phyloP scores from a whole-genome alignment of 2,797 vertebrate species.

The Ctenopoma multispine region DNA sequence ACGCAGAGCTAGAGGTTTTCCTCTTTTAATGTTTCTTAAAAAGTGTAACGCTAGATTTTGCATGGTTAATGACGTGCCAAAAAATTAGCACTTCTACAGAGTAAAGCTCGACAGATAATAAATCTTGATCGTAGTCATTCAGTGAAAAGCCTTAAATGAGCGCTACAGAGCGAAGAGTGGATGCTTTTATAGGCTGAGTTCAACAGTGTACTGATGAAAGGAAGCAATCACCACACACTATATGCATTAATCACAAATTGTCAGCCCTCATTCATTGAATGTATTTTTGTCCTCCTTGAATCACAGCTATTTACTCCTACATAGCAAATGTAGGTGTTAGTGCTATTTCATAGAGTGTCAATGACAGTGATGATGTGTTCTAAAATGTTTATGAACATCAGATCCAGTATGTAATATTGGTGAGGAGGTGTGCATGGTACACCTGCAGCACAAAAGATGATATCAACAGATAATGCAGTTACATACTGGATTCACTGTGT shows the following conservation, averaged over 20 bases:
- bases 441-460: conserved; percentile 29
- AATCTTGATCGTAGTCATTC: conserved; percentile 49
- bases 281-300: conserved; percentile 45
- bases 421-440: conserved; percentile 2
- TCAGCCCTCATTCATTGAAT: conserved; percentile 37
- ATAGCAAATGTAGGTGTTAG: conserved; percentile 25
- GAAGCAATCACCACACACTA: conserved; percentile 57
- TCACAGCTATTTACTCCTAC: conserved; percentile 48
- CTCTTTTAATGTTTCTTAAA: conserved; percentile 29
- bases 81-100: conserved; percentile 34
- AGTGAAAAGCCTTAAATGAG: conserved; percentile 67
- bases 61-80: conserved; percentile 38
- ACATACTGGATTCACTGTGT: not conserved
- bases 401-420: not conserved
- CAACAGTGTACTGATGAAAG: conserved; percentile 59
- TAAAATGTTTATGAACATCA: conserved; percentile 34
- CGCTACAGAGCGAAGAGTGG: conserved; percentile 4
- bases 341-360: conserved; percentile 44
- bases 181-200: conserved; percentile 35
- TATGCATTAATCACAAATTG: conserved; percentile 49
- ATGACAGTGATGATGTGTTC: conserved; percentile 27
- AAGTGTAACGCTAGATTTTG: conserved; percentile 39
- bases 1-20: conserved; percentile 14
- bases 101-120: conserved; percentile 49
- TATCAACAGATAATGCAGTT: conserved; percentile 2